A percentile compares a stretch with the other conserved stretches of the same genome.
These are phyloP conservation scores for Lochmaea crataegi DNA, from an alignment of 2,888 invertebrate species.

Conservation along the genomic window DNA sequence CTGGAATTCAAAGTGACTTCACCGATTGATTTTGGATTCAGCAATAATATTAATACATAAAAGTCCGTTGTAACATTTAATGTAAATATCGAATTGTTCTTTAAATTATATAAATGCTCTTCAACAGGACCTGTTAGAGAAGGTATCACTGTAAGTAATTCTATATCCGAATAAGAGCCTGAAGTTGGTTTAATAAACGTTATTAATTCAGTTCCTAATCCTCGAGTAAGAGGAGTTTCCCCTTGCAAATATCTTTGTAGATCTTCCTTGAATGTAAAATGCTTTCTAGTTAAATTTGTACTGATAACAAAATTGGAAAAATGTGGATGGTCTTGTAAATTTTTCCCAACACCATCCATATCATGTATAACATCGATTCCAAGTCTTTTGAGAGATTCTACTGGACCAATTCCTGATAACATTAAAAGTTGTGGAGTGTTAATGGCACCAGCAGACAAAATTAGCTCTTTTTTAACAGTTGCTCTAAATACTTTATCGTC, in stretches of 20 bases:
- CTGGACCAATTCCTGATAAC: no score
- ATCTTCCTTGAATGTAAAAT: conserved; percentile 19
- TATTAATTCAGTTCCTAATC: neutral
- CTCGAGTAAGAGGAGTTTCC: conserved; percentile 22
- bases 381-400: no score
- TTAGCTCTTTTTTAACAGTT: conserved; percentile 78
- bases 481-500: conserved; percentile 59
- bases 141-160: neutral
- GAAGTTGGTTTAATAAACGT: neutral
- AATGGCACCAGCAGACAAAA: no score
- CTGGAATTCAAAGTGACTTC: conserved; percentile 51
- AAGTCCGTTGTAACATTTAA: conserved; percentile 33
- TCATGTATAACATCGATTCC: conserved; percentile 74
- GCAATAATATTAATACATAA: conserved; percentile 42
- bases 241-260: conserved; percentile 21
- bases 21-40: conserved; percentile 55
- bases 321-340: conserved; percentile 79
- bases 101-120: neutral
- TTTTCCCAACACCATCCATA: conserved; percentile 79
- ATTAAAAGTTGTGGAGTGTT: no score
- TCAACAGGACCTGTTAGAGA: neutral
- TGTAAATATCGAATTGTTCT: neutral
- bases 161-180: neutral
- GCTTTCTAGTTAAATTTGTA: conserved; percentile 15
- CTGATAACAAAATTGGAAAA: conserved; percentile 24